Conservation (phyloP, 2,797 vertebrate genomes). For the Fundulus diaphanus region DNA sequence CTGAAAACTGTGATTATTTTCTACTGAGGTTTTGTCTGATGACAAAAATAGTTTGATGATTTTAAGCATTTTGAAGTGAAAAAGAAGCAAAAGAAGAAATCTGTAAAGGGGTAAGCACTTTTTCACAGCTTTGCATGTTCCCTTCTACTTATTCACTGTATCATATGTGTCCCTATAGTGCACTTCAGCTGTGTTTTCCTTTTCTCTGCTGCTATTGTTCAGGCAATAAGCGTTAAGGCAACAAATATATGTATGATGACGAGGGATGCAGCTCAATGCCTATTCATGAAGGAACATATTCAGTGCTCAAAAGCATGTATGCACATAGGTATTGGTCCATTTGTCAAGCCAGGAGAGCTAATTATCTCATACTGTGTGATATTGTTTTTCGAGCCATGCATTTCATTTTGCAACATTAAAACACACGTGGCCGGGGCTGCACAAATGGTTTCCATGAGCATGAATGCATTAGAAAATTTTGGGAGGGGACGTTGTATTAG, state of each 20-base stretch:
- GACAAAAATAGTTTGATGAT: background rate
- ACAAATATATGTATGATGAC: constrained; percentile 88
- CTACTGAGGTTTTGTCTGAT: too few species aligned
- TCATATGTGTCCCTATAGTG: constrained; percentile 39
- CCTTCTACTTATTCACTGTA: constrained; percentile 31
- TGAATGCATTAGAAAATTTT: constrained; percentile 99
- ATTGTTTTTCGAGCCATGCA: constrained; percentile 92
- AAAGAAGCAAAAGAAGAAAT: background rate
- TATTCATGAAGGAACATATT: constrained; percentile 93
- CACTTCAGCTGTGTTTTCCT: constrained; percentile 51
- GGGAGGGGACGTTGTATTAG: constrained; percentile 93
- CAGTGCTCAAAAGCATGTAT: constrained; percentile 92
- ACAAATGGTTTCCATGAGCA: constrained; percentile 94
- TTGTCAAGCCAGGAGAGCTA: constrained; percentile 97
- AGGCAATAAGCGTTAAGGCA: constrained; percentile 74
- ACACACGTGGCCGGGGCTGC: constrained; percentile 92
- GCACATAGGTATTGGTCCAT: constrained; percentile 98
- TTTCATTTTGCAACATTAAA: constrained; percentile 97
- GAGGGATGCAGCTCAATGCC: constrained; percentile 80
- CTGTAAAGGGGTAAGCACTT: background rate
- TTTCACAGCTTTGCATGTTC: constrained; percentile 18
- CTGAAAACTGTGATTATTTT: too few species aligned
- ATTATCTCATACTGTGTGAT: constrained; percentile 92
- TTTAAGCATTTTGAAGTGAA: background rate
- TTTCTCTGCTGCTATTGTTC: constrained; percentile 44